phyloP scores from a whole-genome alignment of 2,888 invertebrate genomes.

The Empis stercorea region DNA sequence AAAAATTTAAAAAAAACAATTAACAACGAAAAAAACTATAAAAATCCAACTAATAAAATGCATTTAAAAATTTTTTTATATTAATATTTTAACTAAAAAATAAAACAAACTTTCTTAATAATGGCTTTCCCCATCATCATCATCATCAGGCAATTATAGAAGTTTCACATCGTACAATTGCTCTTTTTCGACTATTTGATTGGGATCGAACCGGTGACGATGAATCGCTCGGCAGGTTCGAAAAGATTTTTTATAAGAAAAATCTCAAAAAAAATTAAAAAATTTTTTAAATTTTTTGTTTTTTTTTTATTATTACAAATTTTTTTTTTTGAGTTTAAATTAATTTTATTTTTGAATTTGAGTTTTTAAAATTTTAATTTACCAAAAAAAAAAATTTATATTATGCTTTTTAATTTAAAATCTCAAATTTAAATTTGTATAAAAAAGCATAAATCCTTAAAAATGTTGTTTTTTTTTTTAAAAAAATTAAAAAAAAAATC shows the following conservation, averaged over 20 bases:
- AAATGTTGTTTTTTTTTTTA: too few relatives aligned
- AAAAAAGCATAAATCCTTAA: too few relatives aligned
- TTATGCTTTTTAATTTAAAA: too few relatives aligned
- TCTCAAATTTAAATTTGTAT: too few relatives aligned
- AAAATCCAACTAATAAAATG: not conserved
- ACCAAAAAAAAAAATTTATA: too few relatives aligned
- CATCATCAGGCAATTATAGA: slow-evolving; percentile 48
- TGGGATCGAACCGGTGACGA: slow-evolving; percentile 85
- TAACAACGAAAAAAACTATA: too few relatives aligned
- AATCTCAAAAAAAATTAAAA: not conserved
- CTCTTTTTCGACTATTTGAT: slow-evolving; percentile 67
- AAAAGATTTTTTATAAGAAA: slow-evolving; percentile 14
- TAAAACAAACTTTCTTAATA: slow-evolving; percentile 1
- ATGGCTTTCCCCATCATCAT: too few relatives aligned
- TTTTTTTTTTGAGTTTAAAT: not conserved
- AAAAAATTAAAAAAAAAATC: too few relatives aligned
- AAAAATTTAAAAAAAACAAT: not conserved
- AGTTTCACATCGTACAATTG: slow-evolving; percentile 39
- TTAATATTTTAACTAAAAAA: slow-evolving; percentile 2
- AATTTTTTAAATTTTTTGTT: slow-evolving; percentile 1
- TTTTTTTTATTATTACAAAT: not conserved
- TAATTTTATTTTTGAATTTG: not conserved
- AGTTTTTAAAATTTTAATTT: too few relatives aligned
- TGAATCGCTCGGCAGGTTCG: slow-evolving; percentile 86
- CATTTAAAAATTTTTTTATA: not conserved